Base-by-base conservation (phyloP, 1,140 invertebrate species). In the Zaprionus capensis region DNA sequence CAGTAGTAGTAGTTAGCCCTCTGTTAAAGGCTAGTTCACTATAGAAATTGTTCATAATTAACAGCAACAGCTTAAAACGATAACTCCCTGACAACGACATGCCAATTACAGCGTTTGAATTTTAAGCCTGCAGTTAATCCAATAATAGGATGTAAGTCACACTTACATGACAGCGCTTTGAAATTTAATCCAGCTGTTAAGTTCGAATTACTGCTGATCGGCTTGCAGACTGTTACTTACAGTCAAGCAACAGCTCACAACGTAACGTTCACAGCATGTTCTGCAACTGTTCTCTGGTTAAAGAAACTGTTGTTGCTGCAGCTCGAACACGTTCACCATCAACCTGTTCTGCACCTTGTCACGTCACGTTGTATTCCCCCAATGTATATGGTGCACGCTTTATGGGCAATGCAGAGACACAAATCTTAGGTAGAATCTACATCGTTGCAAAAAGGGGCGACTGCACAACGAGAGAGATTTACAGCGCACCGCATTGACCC, bases 401-500 rank as follows among this genome's bases (percentile, higher is more conserved):
- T 59, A 73, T 61, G 46, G 71, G 28, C 55, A 41, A 67, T 34
- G 34, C 22, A 56, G 46, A 64, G 46, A 46, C 28, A 38, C 53
- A 53, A 63, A 63, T 64, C 66, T 57, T 69, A 4, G 36, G 34
- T 44, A 36, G 55, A 46, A 55, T 17, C 12, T n/a, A 22, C 31
- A 15, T 31, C 26, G 41, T 34, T 34, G 28, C 51, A 63, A 63
- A 22, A 58, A 14, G 36, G 28, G 38, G 3, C 41, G 46, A 28
- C 44, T 66, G 20, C 28, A 36, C n/a, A 7, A 24, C 58, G 31
- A 34, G 58, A 11, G 28, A 49, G 57, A 75, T 75, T 75, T 75
- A 75, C 72, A 69, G 72, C 53, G 46, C 14, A 71, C 59, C 53
- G 73, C 68, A 76, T 65, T 58, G 73, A 76, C 24, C 26, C 11